Evolutionary conservation across 2,797 vertebrate species (phyloP).

Genomic region (Botia kubotai): DNA sequence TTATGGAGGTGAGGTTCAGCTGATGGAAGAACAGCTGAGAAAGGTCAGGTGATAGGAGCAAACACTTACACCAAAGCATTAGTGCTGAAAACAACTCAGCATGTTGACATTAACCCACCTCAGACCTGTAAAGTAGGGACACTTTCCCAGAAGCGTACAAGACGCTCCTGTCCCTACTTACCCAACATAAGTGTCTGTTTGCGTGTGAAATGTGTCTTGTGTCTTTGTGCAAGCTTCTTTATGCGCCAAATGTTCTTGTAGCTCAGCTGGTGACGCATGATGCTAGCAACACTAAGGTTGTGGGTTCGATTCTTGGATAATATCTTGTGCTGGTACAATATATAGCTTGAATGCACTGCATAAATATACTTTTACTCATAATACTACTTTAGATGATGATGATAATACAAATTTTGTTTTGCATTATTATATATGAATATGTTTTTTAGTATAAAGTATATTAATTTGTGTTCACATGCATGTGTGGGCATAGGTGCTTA

Average conservation of each 20-base stretch:
- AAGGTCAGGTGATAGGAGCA: constrained; percentile 64
- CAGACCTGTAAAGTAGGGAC: constrained; percentile 64
- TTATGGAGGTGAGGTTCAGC: constrained; percentile 4
- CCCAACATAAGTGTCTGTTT: constrained; percentile 11
- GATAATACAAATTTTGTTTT: not conserved
- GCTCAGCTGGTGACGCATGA: not conserved
- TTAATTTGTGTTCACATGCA: not conserved
- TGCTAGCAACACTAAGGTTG: not conserved
- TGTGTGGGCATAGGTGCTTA: not conserved
- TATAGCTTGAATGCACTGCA: too few relatives aligned
- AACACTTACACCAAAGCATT: constrained; percentile 65
- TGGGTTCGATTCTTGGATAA: not conserved
- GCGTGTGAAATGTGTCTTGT: not conserved
- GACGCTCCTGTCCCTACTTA: constrained; percentile 41
- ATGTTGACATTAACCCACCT: constrained; percentile 77
- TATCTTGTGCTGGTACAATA: too few relatives aligned
- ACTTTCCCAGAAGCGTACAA: constrained; percentile 61
- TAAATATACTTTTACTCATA: too few relatives aligned
- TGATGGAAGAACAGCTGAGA: constrained; percentile 44
- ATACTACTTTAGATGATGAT: too few relatives aligned
- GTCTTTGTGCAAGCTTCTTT: not conserved
- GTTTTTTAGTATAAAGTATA: not conserved
- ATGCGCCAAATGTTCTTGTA: not conserved
- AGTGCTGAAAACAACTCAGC: constrained; percentile 71
- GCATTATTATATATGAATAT: not conserved